Base-by-base conservation (phyloP, 2,113 vertebrate species). In the Craseonycteris thonglongyai region DNA sequence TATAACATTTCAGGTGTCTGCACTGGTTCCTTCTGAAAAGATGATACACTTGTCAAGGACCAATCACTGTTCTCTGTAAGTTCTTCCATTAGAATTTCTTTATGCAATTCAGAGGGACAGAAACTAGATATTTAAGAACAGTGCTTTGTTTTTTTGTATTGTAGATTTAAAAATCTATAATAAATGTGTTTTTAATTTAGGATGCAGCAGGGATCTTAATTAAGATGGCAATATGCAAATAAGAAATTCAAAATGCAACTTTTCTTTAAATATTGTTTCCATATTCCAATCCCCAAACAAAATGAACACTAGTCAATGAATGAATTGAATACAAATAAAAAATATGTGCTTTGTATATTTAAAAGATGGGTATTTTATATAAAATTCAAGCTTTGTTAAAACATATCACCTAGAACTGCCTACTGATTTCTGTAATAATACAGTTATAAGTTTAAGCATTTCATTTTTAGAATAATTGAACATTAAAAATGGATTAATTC, bases 111-210 rank as follows among this genome's bases (percentile, higher is more conserved):
- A 68, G 71, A 76, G 35, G 66, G n/a, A 56, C 6, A 87, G 56
- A 94, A 80, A 65, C 56, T 30, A 58, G 58, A 47, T 84, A 91
- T 38, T 83, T 74, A 92, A 75, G 91, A 93, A 75, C n/a, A 75
- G 18, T 26, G 14, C 40, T 54, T 22, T n/a, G n/a, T n/a, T 14
- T 71, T 93, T 90, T 56, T 66, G 69, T 21, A 59, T 16, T 80
- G 22, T 72, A 78, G 72, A 19, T 85, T 94, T 85, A 51, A 61
- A 84, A 82, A 76, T 61, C 65, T 76, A 61, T 28, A 95, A 71
- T 51, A 76, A 68, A 56, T 83, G 16, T 94, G 84, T 42, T 96
- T 90, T 93, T 51, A 84, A 90, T 90, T 93, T 54, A 93, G 76
- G 74, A 91, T 86, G 24, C 54, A 96, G 35, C 47, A 66, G n/a